A percentile compares a stretch with the other conserved stretches of the same genome.
Conservation (phyloP, 2,888 invertebrate genomes). For the Drosophila kokeensis region DNA sequence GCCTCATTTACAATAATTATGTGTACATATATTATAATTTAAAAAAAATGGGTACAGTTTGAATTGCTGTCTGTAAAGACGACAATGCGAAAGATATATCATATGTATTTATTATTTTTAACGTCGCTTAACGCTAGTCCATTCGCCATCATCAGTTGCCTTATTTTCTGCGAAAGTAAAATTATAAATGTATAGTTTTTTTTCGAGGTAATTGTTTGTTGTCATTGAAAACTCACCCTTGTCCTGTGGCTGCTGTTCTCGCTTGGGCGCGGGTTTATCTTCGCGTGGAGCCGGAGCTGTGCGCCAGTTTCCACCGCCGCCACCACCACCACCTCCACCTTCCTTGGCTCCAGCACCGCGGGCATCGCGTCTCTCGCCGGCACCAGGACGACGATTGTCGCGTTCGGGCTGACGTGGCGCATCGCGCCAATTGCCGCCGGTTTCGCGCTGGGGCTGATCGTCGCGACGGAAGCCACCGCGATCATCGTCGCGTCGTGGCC, state of each 20-base stretch:
- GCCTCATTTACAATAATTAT: conserved; percentile 42
- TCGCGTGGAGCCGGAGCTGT: conserved; percentile 78
- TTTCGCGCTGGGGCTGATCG: conserved; percentile 72
- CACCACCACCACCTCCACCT: conserved; percentile 46
- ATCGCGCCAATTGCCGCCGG: conserved; percentile 82
- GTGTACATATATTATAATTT: conserved; percentile 38
- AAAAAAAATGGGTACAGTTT: conserved; percentile 47
- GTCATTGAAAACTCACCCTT: conserved; percentile 65
- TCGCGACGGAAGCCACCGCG: conserved; percentile 74
- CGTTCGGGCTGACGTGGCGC: conserved; percentile 78
- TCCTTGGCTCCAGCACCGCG: conserved; percentile 73
- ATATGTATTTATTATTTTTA: conserved; percentile 51
- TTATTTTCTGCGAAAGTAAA: conserved; percentile 85
- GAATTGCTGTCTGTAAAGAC: conserved; percentile 43
- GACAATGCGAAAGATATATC: conserved; percentile 56
- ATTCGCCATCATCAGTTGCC: conserved; percentile 87
- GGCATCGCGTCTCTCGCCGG: conserved; percentile 73
- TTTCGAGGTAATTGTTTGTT: background rate
- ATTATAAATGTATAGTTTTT: background rate
- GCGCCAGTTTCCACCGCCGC: conserved; percentile 81
- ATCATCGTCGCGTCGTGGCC: conserved; percentile 58
- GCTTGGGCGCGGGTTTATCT: conserved; percentile 79
- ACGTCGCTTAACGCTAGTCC: conserved; percentile 87
- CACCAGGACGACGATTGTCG: conserved; percentile 70
- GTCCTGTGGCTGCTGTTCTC: conserved; percentile 74